phyloP scores from a whole-genome alignment of 37 sponge, comb jelly and placozoan genomes.

The Geodia barretti region DNA sequence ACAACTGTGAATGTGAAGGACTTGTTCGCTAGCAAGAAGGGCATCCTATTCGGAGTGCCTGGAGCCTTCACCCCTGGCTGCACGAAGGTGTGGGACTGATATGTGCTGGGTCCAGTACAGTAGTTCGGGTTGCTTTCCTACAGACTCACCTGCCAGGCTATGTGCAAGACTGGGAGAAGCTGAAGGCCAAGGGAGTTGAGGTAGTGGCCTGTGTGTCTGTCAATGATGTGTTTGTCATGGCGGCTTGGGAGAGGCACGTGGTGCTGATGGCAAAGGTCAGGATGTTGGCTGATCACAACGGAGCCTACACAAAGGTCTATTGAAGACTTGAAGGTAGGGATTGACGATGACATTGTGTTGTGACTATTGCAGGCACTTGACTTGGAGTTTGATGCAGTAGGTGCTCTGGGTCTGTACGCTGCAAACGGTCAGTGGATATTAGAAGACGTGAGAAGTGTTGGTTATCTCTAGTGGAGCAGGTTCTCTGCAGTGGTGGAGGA shows the following conservation, averaged over 20 bases:
- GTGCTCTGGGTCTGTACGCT: conserved; percentile 63
- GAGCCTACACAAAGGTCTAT: conserved; percentile 70
- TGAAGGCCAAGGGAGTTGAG: conserved; percentile 85
- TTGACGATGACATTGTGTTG: background rate
- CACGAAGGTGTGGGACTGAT: conserved; percentile 42
- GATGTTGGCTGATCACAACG: conserved; percentile 85
- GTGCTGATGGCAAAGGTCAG: conserved; percentile 76
- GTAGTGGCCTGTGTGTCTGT: conserved; percentile 94
- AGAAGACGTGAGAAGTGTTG: background rate
- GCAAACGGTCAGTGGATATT: conserved; percentile 36
- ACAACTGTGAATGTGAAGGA: conserved; percentile 83
- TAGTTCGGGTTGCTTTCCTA: no score
- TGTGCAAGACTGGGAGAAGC: conserved; percentile 66
- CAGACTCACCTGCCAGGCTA: conserved; percentile 95
- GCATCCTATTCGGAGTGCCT: conserved; percentile 91
- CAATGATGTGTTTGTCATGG: conserved; percentile 96
- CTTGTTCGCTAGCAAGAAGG: conserved; percentile 89
- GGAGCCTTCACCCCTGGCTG: conserved; percentile 98
- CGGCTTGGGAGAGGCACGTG: conserved; percentile 83
- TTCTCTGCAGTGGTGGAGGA: conserved; percentile 86
- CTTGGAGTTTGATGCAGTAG: conserved; percentile 67
- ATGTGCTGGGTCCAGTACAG: background rate
- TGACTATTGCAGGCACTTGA: conserved; percentile 68
- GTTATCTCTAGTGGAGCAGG: background rate
- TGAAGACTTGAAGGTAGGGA: background rate